These are phyloP conservation scores for Rhinatrema bivittatum DNA, from an alignment of 2,797 vertebrate species.

Conservation along the genomic window DNA sequence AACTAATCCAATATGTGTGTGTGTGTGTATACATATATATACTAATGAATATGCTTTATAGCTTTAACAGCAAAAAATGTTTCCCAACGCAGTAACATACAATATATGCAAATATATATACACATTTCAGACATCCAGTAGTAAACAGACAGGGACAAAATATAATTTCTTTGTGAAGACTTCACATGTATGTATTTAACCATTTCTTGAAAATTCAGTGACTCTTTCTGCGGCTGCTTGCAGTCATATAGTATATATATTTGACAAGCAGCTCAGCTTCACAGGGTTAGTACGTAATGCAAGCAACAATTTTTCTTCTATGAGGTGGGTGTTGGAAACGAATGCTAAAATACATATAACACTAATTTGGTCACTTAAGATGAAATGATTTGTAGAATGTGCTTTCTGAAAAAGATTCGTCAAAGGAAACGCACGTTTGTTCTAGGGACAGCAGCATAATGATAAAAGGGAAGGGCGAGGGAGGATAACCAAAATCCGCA, in stretches of 20 bases:
- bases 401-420: constrained; percentile 77
- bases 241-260: too few relatives aligned
- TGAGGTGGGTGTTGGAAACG: background rate
- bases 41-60: too few relatives aligned
- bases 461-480: constrained; percentile 30
- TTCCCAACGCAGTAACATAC: too few relatives aligned
- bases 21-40: too few relatives aligned
- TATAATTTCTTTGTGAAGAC: constrained; percentile 1
- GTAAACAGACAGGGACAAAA: background rate
- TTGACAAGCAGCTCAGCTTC: constrained; percentile 40
- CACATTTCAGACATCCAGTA: too few relatives aligned
- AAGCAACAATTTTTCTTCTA: constrained; percentile 17
- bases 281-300: background rate
- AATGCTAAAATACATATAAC: constrained; percentile 11
- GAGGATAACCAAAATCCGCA: constrained; percentile 39
- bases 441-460: constrained; percentile 60
- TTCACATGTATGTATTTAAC: background rate
- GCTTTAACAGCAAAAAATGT: too few relatives aligned
- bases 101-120: too few relatives aligned
- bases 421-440: constrained; percentile 82
- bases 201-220: constrained; percentile 15
- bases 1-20: too few relatives aligned
- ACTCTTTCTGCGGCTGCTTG: constrained; percentile 7
- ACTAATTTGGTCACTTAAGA: constrained; percentile 67
- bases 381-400: constrained; percentile 61